Percentiles rank a stretch among this genome's conserved stretches.
phyloP scores from a whole-genome alignment of 2,113 vertebrate genomes.

The Planiliza haematocheilus region DNA sequence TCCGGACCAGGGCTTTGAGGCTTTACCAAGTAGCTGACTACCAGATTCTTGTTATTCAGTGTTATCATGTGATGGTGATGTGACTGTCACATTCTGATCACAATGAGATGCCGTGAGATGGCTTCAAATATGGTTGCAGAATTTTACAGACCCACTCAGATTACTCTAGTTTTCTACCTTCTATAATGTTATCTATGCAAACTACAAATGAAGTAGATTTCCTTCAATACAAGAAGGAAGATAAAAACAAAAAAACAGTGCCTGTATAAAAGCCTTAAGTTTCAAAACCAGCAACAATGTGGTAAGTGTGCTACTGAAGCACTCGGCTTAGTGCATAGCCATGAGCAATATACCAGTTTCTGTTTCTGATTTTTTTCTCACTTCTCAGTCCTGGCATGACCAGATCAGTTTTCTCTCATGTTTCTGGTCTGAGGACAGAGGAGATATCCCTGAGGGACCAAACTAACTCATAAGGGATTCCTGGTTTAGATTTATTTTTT shows the following conservation, averaged over 20 bases:
- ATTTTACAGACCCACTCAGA: neutral
- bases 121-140: no score
- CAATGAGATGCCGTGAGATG: no score
- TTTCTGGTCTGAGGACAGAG: neutral
- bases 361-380: neutral
- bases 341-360: neutral
- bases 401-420: neutral
- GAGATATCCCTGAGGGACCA: neutral
- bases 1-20: neutral
- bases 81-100: no score
- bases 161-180: neutral
- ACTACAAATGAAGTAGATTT: neutral
- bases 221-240: no score
- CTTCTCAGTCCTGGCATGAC: neutral
- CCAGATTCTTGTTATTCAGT: neutral
- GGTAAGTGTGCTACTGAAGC: neutral
- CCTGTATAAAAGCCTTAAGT: neutral
- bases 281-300: neutral
- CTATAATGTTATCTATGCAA: conserved; percentile 12
- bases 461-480: neutral
- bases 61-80: neutral
- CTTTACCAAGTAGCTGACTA: neutral
- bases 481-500: no score
- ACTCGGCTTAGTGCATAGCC: neutral
- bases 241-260: neutral